A percentile compares a stretch with the other conserved stretches of the same genome.
Conservation (phyloP, 2,888 invertebrate species). For the Nemotelus nigrinus region DNA sequence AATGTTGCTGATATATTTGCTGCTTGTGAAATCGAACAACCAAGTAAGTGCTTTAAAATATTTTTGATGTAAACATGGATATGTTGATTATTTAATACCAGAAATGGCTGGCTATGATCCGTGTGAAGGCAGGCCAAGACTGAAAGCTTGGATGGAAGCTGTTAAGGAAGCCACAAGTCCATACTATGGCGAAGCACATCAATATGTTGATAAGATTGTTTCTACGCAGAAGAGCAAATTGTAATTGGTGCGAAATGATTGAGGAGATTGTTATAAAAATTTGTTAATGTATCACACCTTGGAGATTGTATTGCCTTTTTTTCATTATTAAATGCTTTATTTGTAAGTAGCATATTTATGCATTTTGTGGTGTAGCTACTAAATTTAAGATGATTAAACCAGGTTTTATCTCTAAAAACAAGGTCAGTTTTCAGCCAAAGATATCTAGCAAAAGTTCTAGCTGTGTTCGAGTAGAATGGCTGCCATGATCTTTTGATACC, state of each 20-base stretch:
- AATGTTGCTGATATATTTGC: constrained; percentile 80
- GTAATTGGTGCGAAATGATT: not conserved
- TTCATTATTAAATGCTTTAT: too few species aligned
- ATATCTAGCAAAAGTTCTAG: too few species aligned
- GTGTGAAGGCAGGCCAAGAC: constrained; percentile 66
- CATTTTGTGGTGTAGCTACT: too few species aligned
- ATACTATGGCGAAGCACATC: constrained; percentile 71
- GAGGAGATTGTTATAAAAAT: too few species aligned
- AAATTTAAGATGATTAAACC: too few species aligned
- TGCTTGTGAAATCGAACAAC: constrained; percentile 82
- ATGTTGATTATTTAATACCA: constrained; percentile 54
- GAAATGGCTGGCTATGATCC: constrained; percentile 73
- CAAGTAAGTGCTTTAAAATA: constrained; percentile 67
- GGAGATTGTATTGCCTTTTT: too few species aligned
- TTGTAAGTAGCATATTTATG: too few species aligned
- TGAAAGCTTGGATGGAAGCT: constrained; percentile 70
- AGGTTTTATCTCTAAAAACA: too few species aligned
- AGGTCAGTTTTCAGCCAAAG: too few species aligned
- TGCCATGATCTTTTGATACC: too few species aligned
- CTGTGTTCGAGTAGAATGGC: too few species aligned
- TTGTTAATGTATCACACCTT: too few species aligned
- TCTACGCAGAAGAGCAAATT: constrained; percentile 5
- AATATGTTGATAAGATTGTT: constrained; percentile 65
- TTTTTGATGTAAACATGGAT: not conserved
- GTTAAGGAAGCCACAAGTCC: constrained; percentile 70